A percentile compares a stretch with the other conserved stretches of the same genome.
Conservation (phyloP, 2,113 vertebrate species). For the Larimichthys polyactis region DNA sequence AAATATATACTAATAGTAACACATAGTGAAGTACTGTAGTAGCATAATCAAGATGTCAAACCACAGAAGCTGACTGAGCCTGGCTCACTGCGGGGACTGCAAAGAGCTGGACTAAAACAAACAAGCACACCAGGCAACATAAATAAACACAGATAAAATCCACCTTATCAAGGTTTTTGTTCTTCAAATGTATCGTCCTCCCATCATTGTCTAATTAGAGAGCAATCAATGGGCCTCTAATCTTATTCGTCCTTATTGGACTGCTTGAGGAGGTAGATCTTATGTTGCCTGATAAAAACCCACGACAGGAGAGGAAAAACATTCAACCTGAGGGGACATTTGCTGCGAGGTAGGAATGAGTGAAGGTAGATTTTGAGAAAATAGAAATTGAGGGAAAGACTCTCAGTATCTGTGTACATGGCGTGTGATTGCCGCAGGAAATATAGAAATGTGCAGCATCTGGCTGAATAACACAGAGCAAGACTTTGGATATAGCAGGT, state of each 20-base stretch:
- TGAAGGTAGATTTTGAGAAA: background rate
- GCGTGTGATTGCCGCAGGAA: slow-evolving; percentile 23
- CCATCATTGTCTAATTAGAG: slow-evolving; percentile 12
- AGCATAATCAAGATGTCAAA: background rate
- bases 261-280: background rate
- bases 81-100: background rate
- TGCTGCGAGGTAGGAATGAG: background rate
- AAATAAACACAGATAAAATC: background rate
- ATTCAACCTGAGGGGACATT: background rate
- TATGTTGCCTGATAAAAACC: background rate
- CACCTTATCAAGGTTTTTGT: background rate
- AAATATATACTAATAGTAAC: background rate
- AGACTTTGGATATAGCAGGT: background rate
- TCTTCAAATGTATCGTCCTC: background rate
- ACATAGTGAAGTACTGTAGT: too few relatives aligned
- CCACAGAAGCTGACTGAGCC: background rate
- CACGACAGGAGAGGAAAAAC: background rate
- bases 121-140: background rate
- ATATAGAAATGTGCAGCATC: slow-evolving; percentile 30
- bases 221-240: background rate
- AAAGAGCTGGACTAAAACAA: background rate
- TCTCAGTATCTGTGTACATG: slow-evolving; percentile 17
- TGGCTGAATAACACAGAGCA: slow-evolving; percentile 15
- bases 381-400: background rate
- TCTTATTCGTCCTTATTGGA: background rate